A percentile compares a stretch with the other conserved stretches of the same genome.
phyloP scores from a whole-genome alignment of 2,888 invertebrate species.

The Amorpha juglandis region DNA sequence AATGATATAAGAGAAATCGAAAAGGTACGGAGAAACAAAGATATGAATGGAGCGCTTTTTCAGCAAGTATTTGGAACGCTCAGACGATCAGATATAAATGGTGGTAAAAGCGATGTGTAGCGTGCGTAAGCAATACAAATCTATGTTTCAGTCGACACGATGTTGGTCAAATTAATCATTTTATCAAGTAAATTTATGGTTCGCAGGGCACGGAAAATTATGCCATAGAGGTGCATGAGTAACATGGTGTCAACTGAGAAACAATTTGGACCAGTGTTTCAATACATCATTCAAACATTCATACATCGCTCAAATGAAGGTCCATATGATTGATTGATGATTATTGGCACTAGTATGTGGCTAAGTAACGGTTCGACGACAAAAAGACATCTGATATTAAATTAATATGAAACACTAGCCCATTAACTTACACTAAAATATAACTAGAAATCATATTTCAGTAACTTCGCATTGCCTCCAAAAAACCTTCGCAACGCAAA shows the following conservation, averaged over 20 bases:
- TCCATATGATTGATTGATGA: background rate
- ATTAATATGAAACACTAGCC: background rate
- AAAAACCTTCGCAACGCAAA: background rate
- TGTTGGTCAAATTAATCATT: constrained; percentile 28
- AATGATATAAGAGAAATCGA: constrained; percentile 36
- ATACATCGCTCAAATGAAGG: background rate
- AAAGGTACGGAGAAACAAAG: background rate
- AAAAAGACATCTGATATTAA: background rate
- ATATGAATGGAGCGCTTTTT: constrained; percentile 14
- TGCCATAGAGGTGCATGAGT: background rate
- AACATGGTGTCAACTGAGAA: constrained; percentile 9
- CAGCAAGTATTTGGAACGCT: background rate
- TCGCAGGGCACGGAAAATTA: background rate
- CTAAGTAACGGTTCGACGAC: background rate
- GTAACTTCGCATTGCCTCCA: background rate
- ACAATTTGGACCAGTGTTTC: constrained; percentile 7
- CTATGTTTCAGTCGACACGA: constrained; percentile 30
- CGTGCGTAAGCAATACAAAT: constrained; percentile 30
- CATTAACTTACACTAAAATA: background rate
- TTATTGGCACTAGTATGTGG: background rate
- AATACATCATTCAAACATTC: background rate
- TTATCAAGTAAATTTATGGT: background rate
- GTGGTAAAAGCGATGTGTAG: constrained; percentile 16
- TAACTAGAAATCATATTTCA: background rate
- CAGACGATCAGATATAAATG: constrained; percentile 11